Evolutionary conservation across 2,113 vertebrate species (phyloP), one percentile per base, ranked within the genome.

Genomic region (Malaclemys terrapin): DNA sequence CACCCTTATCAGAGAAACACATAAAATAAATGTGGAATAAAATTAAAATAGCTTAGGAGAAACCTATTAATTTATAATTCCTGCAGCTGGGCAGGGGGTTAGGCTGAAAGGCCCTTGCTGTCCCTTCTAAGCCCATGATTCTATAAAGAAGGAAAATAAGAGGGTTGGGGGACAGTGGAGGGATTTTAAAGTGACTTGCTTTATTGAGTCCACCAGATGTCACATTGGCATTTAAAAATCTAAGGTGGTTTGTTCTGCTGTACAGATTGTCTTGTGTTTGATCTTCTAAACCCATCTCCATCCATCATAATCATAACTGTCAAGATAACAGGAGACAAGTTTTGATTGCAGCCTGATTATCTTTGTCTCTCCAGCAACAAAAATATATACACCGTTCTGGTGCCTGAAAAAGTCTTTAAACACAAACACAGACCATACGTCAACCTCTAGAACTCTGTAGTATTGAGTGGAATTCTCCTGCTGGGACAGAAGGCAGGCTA

Each of bases 241-340:
- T 49, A 27, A 76, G 90, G 82, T 94, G 89, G 89, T 17, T 90
- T 65, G 91, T 62, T 91, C 89, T 35, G 89, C 89, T 16, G 81
- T 24, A n/a, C 57, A 72, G 89, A 86, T 88, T 94, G 95, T 81
- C 87, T 89, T 0, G 0, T 4, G 13, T 85, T 91, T 96, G 89
- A 92, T 95, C 94, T 84, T 3, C 82, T 52, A 88, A 88, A 31
- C 93, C 82, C 6, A 1, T 45, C 94, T 76, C 38, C 8, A 92
- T 94, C 93, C 95, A 91, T 88, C 96, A 84, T 27, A 10, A 17
- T 35, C 97, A 96, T 57, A 57, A 22, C 94, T 94, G 38, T 35
- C 94, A 89, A 75, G 90, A 80, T 54, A 95, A 93, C 78, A 12
- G 81, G 75, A 89, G 83, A 91, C 79, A 88, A 54, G 53, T n/a